Evolutionary conservation across 2,113 vertebrate genomes (phyloP).

Genomic region (Melanocharis versteri): DNA sequence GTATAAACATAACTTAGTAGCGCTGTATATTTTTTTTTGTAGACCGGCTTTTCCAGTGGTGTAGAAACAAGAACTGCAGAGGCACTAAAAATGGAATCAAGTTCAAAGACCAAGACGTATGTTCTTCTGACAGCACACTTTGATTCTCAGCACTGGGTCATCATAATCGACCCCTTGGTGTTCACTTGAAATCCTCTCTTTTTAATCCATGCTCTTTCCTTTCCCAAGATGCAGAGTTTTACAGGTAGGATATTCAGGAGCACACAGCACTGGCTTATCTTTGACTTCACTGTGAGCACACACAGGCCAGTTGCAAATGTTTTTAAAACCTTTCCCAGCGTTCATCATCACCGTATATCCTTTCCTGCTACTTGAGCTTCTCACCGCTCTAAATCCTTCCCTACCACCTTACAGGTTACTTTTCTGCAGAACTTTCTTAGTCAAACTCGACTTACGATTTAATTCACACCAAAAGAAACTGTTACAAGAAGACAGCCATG

Average conservation of each 20-base stretch:
- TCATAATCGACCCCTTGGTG: neutral
- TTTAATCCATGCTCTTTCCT: neutral
- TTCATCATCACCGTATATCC: neutral
- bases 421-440: neutral
- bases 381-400: neutral
- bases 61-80: neutral
- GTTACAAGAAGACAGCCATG: neutral
- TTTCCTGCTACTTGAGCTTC: neutral
- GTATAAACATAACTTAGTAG: neutral
- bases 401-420: neutral
- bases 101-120: neutral
- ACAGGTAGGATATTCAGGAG: neutral
- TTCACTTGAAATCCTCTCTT: slow-evolving; percentile 8
- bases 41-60: neutral
- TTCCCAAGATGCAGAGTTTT: neutral
- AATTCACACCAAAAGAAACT: neutral
- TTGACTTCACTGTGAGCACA: neutral
- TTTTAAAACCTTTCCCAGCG: neutral
- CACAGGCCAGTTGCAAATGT: neutral
- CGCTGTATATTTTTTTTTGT: neutral
- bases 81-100: neutral
- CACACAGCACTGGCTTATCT: neutral
- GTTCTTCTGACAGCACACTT: neutral
- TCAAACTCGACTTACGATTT: neutral
- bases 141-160: slow-evolving; percentile 7